Base-by-base conservation (phyloP, 2,113 vertebrate species). In the Alligator mississippiensis region DNA sequence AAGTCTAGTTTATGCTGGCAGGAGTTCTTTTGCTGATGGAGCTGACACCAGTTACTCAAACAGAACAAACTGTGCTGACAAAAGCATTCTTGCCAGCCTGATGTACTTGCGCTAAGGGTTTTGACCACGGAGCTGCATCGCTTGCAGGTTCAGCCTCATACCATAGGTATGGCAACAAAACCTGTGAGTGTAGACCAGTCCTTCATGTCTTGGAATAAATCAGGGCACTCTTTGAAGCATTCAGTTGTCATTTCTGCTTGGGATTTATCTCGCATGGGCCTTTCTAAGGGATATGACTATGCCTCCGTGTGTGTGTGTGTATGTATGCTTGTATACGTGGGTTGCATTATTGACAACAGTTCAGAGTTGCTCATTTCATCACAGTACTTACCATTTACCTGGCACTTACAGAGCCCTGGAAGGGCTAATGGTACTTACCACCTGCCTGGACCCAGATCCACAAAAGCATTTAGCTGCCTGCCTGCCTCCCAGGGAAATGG, bases 361-460 rank as follows among this genome's bases (percentile, higher is more conserved):
- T 68, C 64, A 68, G 28, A 68, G 18, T n/a, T 68, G 28, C 28
- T 68, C 28, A 55, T 88, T 94, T 57, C 1, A 2, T 70, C 80
- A 9, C 18, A 14, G 19, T 34, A 60, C 4, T 88, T 88, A 72
- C 75, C 30, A 5, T 11, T 3, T 70, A 9, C 75, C 4, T 82
- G 57, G 4, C 80, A 28, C 89, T 83, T 61, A 4, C 38, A 83
- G 82, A 25, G 15, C 57, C 84, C 17, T 74, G 60, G 64, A 13
- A 90, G 54, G 64, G 16, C 57, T 84, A 84, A 84, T 90, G 84
- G 55, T 88, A 38, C 66, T 62, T 59, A 5, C 60, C 27, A 27
- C 6, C 28, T 0, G 1, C 9, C 2, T 1, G n/a, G 55, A 19
- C 68, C 22, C 30, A 21, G 68, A 72, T 72, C 68, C 18, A 1